phyloP scores from a whole-genome alignment of 2,888 invertebrate genomes.

The Nephrocerus scutellatus region DNA sequence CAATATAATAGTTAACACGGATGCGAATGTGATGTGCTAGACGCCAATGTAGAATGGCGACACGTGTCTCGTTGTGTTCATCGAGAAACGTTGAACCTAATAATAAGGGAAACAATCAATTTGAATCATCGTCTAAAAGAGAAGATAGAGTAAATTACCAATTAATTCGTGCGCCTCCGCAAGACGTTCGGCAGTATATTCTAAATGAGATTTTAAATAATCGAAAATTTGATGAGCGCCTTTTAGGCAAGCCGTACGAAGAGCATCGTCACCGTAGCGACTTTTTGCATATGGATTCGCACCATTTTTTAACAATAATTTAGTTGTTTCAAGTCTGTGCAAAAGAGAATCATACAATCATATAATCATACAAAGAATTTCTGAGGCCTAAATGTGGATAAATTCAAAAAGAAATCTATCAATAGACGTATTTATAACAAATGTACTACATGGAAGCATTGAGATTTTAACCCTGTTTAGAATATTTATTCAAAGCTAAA shows the following conservation, averaged over 20 bases:
- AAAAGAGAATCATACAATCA: constrained; percentile 1
- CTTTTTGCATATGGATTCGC: constrained; percentile 72
- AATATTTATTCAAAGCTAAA: too few species aligned
- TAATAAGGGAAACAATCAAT: neutral
- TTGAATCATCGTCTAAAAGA: too few species aligned
- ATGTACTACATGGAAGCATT: too few species aligned
- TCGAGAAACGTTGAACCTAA: constrained; percentile 73
- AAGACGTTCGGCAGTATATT: constrained; percentile 59
- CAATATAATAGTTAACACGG: constrained; percentile 38
- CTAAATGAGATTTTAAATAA: constrained; percentile 58
- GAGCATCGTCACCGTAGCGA: constrained; percentile 79
- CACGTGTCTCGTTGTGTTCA: constrained; percentile 70
- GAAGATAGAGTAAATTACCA: constrained; percentile 49
- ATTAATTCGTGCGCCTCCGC: constrained; percentile 85
- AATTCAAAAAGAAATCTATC: neutral
- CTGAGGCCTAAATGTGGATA: neutral
- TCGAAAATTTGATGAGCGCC: constrained; percentile 67
- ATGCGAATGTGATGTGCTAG: constrained; percentile 64
- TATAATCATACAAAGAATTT: too few species aligned
- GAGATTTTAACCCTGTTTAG: too few species aligned
- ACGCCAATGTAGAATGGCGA: constrained; percentile 71
- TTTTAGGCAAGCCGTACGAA: constrained; percentile 79
- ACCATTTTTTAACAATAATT: constrained; percentile 68
- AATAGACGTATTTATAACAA: too few species aligned
- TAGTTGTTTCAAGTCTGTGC: constrained; percentile 68